A percentile compares a stretch with the other conserved stretches of the same genome.
Evolutionary conservation across 2,888 invertebrate genomes (phyloP).

Genomic region (Tholera decimalis): DNA sequence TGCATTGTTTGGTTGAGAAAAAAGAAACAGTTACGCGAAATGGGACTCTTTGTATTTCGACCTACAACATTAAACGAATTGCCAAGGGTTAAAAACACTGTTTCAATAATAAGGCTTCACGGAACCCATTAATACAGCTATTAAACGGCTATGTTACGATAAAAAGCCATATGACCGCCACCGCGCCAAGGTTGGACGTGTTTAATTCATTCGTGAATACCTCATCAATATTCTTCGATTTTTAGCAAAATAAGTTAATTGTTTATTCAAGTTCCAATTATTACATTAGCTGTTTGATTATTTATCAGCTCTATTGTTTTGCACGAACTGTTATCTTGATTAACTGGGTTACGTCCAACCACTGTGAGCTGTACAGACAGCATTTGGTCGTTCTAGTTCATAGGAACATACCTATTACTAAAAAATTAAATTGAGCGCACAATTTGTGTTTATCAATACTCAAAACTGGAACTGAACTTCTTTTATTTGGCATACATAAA

Average conservation of each 20-base stretch:
- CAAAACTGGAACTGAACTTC: constrained; percentile 19
- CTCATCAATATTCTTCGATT: constrained; percentile 44
- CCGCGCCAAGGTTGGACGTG: constrained; percentile 38
- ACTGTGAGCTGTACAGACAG: constrained; percentile 56
- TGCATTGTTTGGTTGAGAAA: constrained; percentile 6
- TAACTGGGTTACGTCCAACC: constrained; percentile 54
- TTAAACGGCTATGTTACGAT: constrained; percentile 10
- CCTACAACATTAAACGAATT: neutral
- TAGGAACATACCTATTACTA: neutral
- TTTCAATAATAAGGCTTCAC: constrained; percentile 7
- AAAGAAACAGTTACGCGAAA: neutral
- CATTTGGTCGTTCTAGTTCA: constrained; percentile 19
- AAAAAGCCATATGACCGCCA: constrained; percentile 46
- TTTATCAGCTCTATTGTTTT: constrained; percentile 12
- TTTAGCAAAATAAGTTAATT: constrained; percentile 33
- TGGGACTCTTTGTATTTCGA: neutral
- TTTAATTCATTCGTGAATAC: constrained; percentile 32
- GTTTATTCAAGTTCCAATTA: constrained; percentile 7
- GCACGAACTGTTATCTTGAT: constrained; percentile 35
- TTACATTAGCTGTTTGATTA: neutral
- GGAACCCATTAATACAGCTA: constrained; percentile 21
- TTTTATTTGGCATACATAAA: constrained; percentile 26
- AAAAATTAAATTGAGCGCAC: neutral
- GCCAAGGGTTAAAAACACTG: neutral
- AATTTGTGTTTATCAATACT: constrained; percentile 38